Percentiles rank a stretch among this genome's conserved stretches.
phyloP scores from a whole-genome alignment of 2,113 vertebrate species.

The Macaca mulatta region DNA sequence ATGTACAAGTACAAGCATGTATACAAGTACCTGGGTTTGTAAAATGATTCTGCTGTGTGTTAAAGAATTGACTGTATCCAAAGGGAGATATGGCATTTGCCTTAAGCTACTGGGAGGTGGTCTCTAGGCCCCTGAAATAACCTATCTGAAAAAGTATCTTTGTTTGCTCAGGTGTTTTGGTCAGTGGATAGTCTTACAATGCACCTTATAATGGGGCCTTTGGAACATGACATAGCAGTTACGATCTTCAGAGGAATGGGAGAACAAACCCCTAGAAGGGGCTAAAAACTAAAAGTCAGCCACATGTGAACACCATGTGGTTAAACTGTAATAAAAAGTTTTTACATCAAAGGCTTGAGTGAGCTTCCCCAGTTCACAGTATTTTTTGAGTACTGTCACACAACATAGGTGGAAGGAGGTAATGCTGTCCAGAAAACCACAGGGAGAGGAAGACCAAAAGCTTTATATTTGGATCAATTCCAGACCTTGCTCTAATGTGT shows the following conservation, averaged over 20 bases:
- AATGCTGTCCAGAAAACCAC: background rate
- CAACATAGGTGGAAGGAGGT: background rate
- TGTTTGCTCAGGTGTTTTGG: background rate
- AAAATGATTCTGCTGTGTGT: background rate
- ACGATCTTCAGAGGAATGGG: background rate
- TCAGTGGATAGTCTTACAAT: background rate
- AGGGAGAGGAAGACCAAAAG: background rate
- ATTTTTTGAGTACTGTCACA: background rate
- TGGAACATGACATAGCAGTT: background rate
- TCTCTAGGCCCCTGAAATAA: background rate
- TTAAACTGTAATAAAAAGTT: background rate
- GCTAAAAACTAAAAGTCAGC: background rate
- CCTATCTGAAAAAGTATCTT: background rate
- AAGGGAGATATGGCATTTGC: background rate
- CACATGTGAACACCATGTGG: background rate
- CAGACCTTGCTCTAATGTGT: background rate
- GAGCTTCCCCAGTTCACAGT: background rate
- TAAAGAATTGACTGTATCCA: background rate
- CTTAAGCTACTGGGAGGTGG: background rate
- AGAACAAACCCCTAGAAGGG: background rate
- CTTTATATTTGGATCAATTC: background rate
- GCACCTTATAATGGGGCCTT: background rate
- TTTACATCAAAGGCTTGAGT: background rate
- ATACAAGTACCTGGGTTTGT: background rate
- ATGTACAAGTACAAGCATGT: background rate